Evolutionary conservation across 2,797 vertebrate genomes (phyloP).

Genomic region (Macropodus opercularis): DNA sequence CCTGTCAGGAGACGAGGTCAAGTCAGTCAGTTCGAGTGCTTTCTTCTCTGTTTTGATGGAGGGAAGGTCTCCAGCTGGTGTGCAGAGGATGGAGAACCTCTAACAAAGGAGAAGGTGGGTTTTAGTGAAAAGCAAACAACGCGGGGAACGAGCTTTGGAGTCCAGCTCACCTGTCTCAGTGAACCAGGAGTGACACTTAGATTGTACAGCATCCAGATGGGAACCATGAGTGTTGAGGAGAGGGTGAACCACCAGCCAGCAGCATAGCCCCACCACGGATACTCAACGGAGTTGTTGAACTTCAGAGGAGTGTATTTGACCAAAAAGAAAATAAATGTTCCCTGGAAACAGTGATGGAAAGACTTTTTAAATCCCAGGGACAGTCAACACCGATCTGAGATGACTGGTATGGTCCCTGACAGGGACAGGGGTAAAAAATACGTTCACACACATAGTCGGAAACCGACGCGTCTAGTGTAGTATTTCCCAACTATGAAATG

Average conservation of each 20-base stretch:
- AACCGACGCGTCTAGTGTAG: no score
- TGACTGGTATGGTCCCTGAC: no score
- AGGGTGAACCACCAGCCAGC: conserved; percentile 85
- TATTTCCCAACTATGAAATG: no score
- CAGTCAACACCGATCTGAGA: no score
- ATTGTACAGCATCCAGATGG: conserved; percentile 79
- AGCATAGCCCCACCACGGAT: conserved; percentile 85
- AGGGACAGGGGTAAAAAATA: no score
- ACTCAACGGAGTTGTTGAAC: conserved; percentile 79
- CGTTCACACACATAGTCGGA: no score
- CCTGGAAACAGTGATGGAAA: conserved; percentile 65
- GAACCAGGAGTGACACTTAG: conserved; percentile 75
- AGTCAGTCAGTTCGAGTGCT: conserved; percentile 36
- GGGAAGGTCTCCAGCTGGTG: conserved; percentile 72
- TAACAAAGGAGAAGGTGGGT: conserved; percentile 45
- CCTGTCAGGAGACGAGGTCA: conserved; percentile 10
- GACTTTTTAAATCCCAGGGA: background rate
- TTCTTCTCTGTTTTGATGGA: conserved; percentile 58
- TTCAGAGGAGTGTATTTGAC: conserved; percentile 82
- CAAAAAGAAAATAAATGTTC: conserved; percentile 82
- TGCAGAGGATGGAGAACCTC: conserved; percentile 77
- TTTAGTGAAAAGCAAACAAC: conserved; percentile 18
- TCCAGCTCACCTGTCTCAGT: conserved; percentile 70
- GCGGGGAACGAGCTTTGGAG: background rate
- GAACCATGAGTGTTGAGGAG: conserved; percentile 83